phyloP scores from a whole-genome alignment of 2,797 vertebrate species.

The Microcaecilia unicolor region DNA sequence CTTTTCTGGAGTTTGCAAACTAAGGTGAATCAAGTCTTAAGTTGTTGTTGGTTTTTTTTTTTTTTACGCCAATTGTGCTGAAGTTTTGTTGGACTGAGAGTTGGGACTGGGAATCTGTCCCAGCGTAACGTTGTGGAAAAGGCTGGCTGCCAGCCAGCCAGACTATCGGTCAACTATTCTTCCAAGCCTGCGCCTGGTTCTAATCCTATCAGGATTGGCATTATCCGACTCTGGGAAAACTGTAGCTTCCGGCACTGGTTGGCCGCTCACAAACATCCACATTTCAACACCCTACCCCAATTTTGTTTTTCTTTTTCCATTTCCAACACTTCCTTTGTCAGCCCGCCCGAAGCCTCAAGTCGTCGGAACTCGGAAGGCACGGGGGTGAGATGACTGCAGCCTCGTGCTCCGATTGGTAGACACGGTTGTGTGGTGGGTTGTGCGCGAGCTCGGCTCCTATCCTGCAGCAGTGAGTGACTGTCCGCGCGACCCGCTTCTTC shows the following conservation, averaged over 20 bases:
- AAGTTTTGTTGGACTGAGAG: too few species aligned
- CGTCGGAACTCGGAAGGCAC: not conserved
- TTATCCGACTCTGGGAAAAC: not conserved
- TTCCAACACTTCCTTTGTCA: not conserved
- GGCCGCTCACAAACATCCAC: slow-evolving; percentile 1
- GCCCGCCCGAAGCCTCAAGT: not conserved
- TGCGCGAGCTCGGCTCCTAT: too few species aligned
- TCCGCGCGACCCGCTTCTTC: too few species aligned
- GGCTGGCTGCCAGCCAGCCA: not conserved
- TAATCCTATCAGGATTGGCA: slow-evolving; percentile 2
- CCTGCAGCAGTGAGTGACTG: too few species aligned
- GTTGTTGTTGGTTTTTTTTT: too few species aligned
- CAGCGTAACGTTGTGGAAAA: not conserved
- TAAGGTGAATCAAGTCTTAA: too few species aligned
- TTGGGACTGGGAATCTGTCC: not conserved
- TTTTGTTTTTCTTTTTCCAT: too few species aligned
- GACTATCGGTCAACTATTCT: not conserved
- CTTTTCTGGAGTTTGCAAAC: too few species aligned
- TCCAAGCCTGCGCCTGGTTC: not conserved
- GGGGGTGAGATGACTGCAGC: not conserved
- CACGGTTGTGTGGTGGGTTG: too few species aligned
- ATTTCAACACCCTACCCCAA: too few species aligned
- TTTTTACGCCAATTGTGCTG: too few species aligned
- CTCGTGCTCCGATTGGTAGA: not conserved
- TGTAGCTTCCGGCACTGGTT: slow-evolving; percentile 3